A percentile compares a stretch with the other conserved stretches of the same genome.
Evolutionary conservation across 2,888 invertebrate species (phyloP).

Genomic region (Chirona hameri): DNA sequence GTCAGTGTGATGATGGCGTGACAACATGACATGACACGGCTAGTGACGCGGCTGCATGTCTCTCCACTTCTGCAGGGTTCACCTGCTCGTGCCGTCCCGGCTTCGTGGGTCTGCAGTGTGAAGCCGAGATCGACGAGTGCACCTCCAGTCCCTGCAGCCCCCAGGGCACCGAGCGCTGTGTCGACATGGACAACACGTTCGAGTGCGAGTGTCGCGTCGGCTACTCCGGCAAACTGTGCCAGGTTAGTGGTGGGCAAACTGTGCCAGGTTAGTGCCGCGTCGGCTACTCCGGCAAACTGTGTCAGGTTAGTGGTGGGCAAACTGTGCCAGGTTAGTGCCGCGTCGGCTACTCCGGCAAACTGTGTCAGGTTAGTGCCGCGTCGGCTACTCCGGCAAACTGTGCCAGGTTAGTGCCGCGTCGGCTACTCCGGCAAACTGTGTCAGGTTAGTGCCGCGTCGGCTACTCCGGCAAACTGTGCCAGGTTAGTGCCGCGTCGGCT

Average conservation of each 20-base stretch:
- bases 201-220: slow-evolving; percentile 85
- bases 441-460: slow-evolving; percentile 88
- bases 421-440: too few relatives aligned
- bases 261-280: slow-evolving; percentile 80
- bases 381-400: slow-evolving; percentile 77
- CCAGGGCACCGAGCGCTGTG: slow-evolving; percentile 81
- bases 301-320: slow-evolving; percentile 56
- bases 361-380: slow-evolving; percentile 79
- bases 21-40: too few relatives aligned
- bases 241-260: slow-evolving; percentile 52
- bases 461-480: slow-evolving; percentile 77
- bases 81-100: slow-evolving; percentile 89
- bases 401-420: slow-evolving; percentile 64
- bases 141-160: slow-evolving; percentile 85
- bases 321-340: too few relatives aligned
- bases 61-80: slow-evolving; percentile 58
- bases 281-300: slow-evolving; percentile 78
- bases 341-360: slow-evolving; percentile 77
- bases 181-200: slow-evolving; percentile 70
- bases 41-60: too few relatives aligned
- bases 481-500: slow-evolving; percentile 82
- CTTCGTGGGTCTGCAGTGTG: slow-evolving; percentile 77
- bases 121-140: slow-evolving; percentile 89
- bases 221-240: slow-evolving; percentile 77
- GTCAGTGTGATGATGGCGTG: too few relatives aligned